phyloP scores from a whole-genome alignment of 2,888 invertebrate genomes.

The Athalia rosae region DNA sequence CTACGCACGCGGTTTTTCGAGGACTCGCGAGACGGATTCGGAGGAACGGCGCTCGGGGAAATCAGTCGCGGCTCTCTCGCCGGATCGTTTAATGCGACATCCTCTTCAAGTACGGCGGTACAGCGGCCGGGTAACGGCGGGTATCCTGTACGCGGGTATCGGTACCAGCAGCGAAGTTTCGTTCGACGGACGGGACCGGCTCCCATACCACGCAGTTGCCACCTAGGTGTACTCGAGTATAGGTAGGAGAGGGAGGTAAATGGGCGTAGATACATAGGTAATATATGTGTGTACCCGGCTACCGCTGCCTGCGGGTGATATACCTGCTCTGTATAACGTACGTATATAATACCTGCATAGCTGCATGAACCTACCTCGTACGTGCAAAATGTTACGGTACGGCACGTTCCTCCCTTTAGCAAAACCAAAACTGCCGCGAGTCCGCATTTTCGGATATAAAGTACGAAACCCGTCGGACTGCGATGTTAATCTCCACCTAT shows the following conservation, averaged over 20 bases:
- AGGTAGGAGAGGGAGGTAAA: constrained; percentile 26
- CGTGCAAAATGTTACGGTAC: too few species aligned
- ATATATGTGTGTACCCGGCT: background rate
- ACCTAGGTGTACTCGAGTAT: background rate
- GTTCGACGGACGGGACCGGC: constrained; percentile 32
- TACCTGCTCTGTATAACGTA: background rate
- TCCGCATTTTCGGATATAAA: too few species aligned
- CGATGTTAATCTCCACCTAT: too few species aligned
- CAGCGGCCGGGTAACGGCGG: constrained; percentile 6
- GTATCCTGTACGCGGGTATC: constrained; percentile 19
- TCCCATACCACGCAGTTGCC: constrained; percentile 20
- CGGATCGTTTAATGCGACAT: constrained; percentile 12
- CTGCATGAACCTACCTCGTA: too few species aligned
- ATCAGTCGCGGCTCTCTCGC: background rate
- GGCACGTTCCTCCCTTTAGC: too few species aligned
- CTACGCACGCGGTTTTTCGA: too few species aligned
- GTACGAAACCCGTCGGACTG: too few species aligned
- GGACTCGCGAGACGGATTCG: background rate
- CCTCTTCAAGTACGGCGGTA: constrained; percentile 21
- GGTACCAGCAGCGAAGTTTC: constrained; percentile 36
- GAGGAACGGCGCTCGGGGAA: background rate
- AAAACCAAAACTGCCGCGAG: too few species aligned
- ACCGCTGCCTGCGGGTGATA: constrained; percentile 9
- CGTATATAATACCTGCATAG: too few species aligned
- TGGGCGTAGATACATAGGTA: constrained; percentile 34